These are phyloP conservation scores for Trichomycterus rosablanca DNA, from an alignment of 2,113 vertebrate genomes.

Conservation along the genomic window DNA sequence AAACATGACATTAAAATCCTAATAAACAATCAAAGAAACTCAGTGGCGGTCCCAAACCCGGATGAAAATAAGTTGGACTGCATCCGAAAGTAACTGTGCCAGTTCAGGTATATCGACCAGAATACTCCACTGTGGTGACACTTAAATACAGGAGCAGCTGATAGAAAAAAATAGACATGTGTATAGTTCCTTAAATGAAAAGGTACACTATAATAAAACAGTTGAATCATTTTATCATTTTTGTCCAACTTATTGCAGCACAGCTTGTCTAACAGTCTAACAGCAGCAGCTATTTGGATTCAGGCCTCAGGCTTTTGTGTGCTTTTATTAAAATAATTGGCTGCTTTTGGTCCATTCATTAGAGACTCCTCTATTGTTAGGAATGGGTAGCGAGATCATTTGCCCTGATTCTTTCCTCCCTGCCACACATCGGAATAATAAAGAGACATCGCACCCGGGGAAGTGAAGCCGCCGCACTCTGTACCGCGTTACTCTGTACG, in stretches of 20 bases:
- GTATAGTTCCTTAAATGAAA: slow-evolving; percentile 21
- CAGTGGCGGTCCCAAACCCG: too few species aligned
- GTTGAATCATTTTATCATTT: slow-evolving; percentile 25
- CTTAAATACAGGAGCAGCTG: too few species aligned
- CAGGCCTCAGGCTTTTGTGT: slow-evolving; percentile 46
- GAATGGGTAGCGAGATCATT: slow-evolving; percentile 47
- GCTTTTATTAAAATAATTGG: slow-evolving; percentile 58
- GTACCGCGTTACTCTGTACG: slow-evolving; percentile 36
- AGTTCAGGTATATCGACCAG: too few species aligned
- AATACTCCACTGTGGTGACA: too few species aligned
- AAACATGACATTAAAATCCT: too few species aligned
- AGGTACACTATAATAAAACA: slow-evolving; percentile 31
- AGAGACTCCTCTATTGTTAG: slow-evolving; percentile 47
- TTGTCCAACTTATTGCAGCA: slow-evolving; percentile 30
- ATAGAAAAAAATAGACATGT: too few species aligned
- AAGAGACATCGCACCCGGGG: slow-evolving; percentile 38
- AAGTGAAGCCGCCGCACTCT: slow-evolving; percentile 36
- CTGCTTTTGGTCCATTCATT: slow-evolving; percentile 53
- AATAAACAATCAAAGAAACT: too few species aligned
- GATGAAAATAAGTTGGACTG: too few species aligned
- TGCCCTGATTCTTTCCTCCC: slow-evolving; percentile 44
- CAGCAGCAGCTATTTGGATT: slow-evolving; percentile 50
- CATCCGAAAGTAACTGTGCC: too few species aligned
- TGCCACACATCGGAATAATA: slow-evolving; percentile 47
- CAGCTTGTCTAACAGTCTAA: slow-evolving; percentile 22